Percentiles rank a stretch among this genome's conserved stretches.
Conservation (phyloP, 1,140 invertebrate species). For the Delia radicum region DNA sequence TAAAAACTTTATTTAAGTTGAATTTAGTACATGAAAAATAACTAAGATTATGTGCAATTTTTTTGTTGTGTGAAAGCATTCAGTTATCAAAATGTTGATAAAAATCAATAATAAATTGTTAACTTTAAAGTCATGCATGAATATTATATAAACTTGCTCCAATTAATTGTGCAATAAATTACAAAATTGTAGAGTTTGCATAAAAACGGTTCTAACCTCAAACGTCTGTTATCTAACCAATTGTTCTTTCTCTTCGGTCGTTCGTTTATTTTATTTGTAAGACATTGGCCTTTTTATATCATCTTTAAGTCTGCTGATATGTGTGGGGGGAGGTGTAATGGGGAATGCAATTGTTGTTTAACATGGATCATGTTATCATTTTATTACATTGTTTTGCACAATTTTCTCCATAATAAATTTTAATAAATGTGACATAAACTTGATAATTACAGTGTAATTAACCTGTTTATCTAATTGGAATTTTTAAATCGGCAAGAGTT, state of each 20-base stretch:
- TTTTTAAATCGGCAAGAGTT: no score
- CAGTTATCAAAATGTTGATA: no score
- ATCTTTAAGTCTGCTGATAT: neutral
- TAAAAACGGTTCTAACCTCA: conserved; percentile 26
- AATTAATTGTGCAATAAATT: neutral
- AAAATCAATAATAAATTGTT: no score
- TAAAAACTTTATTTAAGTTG: neutral
- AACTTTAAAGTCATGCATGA: no score
- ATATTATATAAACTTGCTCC: neutral
- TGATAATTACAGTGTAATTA: no score
- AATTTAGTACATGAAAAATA: neutral
- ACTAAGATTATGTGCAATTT: neutral
- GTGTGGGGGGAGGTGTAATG: neutral
- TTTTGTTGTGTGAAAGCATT: no score
- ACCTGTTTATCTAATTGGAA: no score
- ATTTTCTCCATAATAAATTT: no score
- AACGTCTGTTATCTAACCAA: conserved; percentile 23
- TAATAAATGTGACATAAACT: no score
- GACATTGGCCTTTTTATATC: neutral
- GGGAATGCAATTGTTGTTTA: no score
- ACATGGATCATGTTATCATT: no score
- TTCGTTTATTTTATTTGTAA: neutral
- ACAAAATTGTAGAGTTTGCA: neutral
- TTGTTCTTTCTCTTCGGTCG: neutral
- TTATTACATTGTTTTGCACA: no score